These are phyloP conservation scores for Dascillus cervinus DNA, from an alignment of 2,888 invertebrate species.

Conservation along the genomic window DNA sequence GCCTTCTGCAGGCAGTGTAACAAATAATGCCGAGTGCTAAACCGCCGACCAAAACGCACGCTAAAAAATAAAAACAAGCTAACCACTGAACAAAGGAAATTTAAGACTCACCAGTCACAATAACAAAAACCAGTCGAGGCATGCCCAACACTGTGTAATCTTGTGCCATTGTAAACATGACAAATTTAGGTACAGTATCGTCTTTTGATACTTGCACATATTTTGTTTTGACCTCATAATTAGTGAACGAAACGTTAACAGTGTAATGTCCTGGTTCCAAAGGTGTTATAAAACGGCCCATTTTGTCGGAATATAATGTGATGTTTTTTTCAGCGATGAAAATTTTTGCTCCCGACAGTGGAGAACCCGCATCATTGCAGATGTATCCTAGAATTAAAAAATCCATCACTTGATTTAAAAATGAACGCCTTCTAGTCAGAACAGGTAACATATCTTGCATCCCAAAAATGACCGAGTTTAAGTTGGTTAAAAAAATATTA, in stretches of 20 bases:
- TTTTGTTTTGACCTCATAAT: constrained; percentile 52
- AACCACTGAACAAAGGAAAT: no score
- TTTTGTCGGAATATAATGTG: constrained; percentile 35
- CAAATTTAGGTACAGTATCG: constrained; percentile 46
- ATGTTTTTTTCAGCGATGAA: constrained; percentile 41
- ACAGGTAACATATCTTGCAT: no score
- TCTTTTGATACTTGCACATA: constrained; percentile 34
- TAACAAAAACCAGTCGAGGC: constrained; percentile 68
- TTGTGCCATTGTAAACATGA: constrained; percentile 59
- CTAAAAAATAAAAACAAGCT: no score
- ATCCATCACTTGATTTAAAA: no score
- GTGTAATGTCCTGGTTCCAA: constrained; percentile 46
- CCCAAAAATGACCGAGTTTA: no score
- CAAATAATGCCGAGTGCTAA: no score
- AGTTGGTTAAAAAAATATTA: no score
- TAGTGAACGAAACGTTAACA: constrained; percentile 50
- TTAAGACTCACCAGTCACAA: constrained; percentile 60
- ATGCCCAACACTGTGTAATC: constrained; percentile 66
- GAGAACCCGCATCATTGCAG: constrained; percentile 51
- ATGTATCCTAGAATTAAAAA: constrained; percentile 55
- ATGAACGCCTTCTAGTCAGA: no score
- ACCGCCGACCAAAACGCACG: no score
- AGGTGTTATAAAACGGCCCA: constrained; percentile 46
- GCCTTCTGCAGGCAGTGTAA: no score
- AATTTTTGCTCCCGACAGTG: constrained; percentile 47